Evolutionary conservation across 2,797 vertebrate species (phyloP), one percentile per base, ranked within the genome.

Genomic region (Orientallactaga sibirica): DNA sequence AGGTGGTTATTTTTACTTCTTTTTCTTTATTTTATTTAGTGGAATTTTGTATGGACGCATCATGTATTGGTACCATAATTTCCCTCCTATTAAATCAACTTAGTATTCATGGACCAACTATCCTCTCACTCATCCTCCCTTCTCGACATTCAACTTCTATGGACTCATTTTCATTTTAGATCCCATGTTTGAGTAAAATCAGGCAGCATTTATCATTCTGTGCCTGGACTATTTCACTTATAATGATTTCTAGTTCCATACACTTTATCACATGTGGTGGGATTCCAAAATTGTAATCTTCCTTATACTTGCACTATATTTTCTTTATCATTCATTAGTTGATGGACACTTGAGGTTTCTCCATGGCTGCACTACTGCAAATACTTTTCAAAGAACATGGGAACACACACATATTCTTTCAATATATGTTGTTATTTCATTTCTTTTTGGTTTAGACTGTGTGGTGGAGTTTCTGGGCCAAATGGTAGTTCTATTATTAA

Each of bases 371-470:
- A 10, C 16, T 74, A 8, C 8, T n/a, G 19, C 10, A 29, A 66
- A 66, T 24, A 74, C 12, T n/a, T 14, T 0, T 43, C 10, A 43
- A 5, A 61, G 8, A 48, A 64, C 1, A 19, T 15, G 14, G 27
- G 41, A 24, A 1, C 11, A 2, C 7, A 2, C 7, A 25, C 7
- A 24, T 7, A 4, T 25, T 1, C 48, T 29, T 18, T 77, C 25
- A 6, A 24, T 61, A 77, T 33, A 24, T 19, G 2, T 20, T 22
- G 25, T 66, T 29, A n/a, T 33, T 66, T 76, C 61, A 75, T 64
- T 24, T 86, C 16, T 41, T 48, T 11, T 41, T 33, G 14, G 18
- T 24, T 4, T 15, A 66, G 16, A n/a, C 58, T 7, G 2, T 24
- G 19, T 25, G 41, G 19, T 66, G 27, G 73, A 27, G 43, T 18